phyloP scores from a whole-genome alignment of 2,113 vertebrate genomes.

The Sylvia atricapilla region DNA sequence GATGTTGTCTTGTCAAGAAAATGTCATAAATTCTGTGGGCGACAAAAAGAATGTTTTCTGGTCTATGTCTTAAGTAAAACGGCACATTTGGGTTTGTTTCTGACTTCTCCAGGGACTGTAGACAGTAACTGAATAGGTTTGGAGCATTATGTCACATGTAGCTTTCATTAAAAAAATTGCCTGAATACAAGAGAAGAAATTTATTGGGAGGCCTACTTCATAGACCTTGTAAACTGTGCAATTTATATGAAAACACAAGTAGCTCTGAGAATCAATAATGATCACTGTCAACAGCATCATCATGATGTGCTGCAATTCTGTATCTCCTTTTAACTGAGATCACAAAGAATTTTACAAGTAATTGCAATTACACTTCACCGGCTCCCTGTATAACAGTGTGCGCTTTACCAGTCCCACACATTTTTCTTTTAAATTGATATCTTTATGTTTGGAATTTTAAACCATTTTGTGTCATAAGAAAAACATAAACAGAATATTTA shows the following conservation, averaged over 20 bases:
- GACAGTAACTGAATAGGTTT: not conserved
- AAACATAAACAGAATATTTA: not conserved
- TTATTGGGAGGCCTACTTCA: not conserved
- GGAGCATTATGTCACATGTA: not conserved
- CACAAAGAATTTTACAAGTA: not conserved
- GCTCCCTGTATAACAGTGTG: not conserved
- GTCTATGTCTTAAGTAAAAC: not conserved
- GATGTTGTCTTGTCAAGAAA: not conserved
- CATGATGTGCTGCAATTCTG: not conserved
- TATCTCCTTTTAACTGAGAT: not conserved
- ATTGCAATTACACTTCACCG: not conserved
- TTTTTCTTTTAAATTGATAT: not conserved
- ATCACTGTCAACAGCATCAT: not conserved
- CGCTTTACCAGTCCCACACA: not conserved
- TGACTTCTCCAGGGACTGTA: not conserved
- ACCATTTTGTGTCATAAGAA: not conserved
- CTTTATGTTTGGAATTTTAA: not conserved
- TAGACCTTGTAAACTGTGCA: not conserved
- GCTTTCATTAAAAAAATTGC: not conserved
- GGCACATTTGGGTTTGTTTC: not conserved
- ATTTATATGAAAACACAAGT: not conserved
- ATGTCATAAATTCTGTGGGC: not conserved
- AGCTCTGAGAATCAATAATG: not conserved
- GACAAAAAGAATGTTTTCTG: not conserved
- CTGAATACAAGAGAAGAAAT: not conserved